phyloP scores from a whole-genome alignment of 2,113 vertebrate species.

The Syrrhaptes paradoxus region DNA sequence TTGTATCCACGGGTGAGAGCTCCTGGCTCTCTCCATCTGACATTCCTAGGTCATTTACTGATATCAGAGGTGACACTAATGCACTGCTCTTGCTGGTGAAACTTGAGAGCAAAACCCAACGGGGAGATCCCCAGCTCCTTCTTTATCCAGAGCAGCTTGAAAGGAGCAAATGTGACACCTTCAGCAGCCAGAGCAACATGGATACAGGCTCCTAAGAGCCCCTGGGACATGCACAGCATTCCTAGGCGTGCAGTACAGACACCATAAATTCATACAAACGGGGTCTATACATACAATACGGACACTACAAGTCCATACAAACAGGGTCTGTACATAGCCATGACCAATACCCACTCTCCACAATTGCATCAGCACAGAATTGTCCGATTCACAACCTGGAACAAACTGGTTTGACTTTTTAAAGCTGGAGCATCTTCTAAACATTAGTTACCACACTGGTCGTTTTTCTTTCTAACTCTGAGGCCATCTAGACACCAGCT shows the following conservation, averaged over 20 bases:
- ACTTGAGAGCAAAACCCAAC: background rate
- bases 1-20: background rate
- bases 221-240: rapidly evolving
- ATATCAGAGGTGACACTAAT: background rate
- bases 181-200: background rate
- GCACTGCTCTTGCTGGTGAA: background rate
- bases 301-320: background rate
- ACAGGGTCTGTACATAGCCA: background rate
- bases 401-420: background rate
- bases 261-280: background rate
- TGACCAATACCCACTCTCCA: background rate
- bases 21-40: background rate
- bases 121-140: background rate
- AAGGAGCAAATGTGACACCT: background rate
- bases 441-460: background rate
- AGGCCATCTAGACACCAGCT: background rate
- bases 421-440: background rate
- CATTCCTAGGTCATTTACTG: background rate
- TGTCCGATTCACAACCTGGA: background rate
- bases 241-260: rapidly evolving
- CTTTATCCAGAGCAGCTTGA: background rate
- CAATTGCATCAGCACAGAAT: background rate
- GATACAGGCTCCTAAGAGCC: background rate
- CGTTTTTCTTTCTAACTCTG: background rate
- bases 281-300: background rate